Percentiles rank a stretch among this genome's conserved stretches.
phyloP scores from a whole-genome alignment of 2,797 vertebrate species.

The Ctenosaura bakeri region DNA sequence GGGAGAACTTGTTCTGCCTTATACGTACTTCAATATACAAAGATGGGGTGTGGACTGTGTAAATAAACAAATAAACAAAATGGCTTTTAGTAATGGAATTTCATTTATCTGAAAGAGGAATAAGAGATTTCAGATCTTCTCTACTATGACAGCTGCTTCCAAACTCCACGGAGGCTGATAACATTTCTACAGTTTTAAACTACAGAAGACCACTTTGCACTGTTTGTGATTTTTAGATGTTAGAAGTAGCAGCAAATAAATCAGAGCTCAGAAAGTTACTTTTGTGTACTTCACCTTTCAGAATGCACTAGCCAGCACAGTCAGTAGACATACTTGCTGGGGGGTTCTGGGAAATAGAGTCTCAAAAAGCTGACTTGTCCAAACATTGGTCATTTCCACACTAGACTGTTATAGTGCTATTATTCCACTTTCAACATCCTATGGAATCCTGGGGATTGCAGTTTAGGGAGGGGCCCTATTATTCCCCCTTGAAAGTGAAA shows the following conservation, averaged over 20 bases:
- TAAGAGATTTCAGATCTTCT: not conserved
- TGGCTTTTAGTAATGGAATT: not conserved
- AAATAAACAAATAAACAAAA: not conserved
- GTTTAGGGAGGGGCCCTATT: too few relatives aligned
- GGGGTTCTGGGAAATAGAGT: too few relatives aligned
- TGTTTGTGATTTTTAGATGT: not conserved
- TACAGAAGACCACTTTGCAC: not conserved
- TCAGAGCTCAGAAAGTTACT: too few relatives aligned
- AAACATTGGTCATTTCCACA: too few relatives aligned
- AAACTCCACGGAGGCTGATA: not conserved
- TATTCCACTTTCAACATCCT: too few relatives aligned
- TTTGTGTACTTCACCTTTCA: too few relatives aligned
- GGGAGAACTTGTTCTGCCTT: not conserved
- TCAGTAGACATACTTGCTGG: too few relatives aligned
- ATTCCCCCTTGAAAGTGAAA: too few relatives aligned
- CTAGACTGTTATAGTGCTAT: too few relatives aligned
- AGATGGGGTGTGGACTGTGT: not conserved
- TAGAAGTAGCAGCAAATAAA: not conserved
- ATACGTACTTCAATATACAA: not conserved
- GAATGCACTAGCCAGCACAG: too few relatives aligned
- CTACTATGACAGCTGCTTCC: not conserved
- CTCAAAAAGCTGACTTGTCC: too few relatives aligned
- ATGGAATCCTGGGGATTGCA: too few relatives aligned
- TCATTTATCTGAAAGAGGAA: not conserved
- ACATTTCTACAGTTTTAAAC: not conserved